phyloP scores from a whole-genome alignment of 2,888 invertebrate species.

The Nephrotoma flavescens region DNA sequence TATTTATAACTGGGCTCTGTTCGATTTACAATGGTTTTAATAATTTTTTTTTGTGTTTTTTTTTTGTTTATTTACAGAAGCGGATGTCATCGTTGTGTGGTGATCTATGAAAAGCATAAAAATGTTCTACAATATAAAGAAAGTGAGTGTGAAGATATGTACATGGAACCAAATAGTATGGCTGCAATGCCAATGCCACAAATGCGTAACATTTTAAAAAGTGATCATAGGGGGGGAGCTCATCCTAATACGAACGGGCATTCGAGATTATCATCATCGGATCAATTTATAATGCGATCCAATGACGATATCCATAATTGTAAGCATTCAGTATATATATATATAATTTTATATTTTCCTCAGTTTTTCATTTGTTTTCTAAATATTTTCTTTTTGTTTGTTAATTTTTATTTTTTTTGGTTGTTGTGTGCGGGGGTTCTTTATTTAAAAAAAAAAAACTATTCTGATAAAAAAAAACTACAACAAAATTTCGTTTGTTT shows the following conservation, averaged over 20 bases:
- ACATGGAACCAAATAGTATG: constrained; percentile 36
- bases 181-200: constrained; percentile 30
- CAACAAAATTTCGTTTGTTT: background rate
- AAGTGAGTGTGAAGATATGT: constrained; percentile 63
- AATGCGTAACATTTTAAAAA: constrained; percentile 34
- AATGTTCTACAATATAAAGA: constrained; percentile 95
- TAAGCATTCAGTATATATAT: constrained; percentile 27
- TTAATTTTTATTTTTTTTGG: constrained; percentile 1
- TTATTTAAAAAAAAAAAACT: background rate
- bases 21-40: constrained; percentile 1
- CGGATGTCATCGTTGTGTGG: constrained; percentile 86
- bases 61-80: constrained; percentile 42
- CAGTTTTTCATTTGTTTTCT: background rate
- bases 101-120: constrained; percentile 87
- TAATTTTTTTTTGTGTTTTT: background rate
- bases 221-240: constrained; percentile 36
- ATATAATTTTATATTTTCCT: constrained; percentile 7
- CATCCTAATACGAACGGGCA: constrained; percentile 36
- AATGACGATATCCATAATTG: constrained; percentile 36
- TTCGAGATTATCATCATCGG: constrained; percentile 36
- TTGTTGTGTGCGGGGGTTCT: background rate
- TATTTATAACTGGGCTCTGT: background rate
- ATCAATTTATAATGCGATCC: constrained; percentile 36
- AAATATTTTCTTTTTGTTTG: background rate
- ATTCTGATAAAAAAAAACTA: background rate